Percentiles rank a stretch among this genome's conserved stretches.
phyloP scores from a whole-genome alignment of 2,113 vertebrate species.

The Clarias magur region DNA sequence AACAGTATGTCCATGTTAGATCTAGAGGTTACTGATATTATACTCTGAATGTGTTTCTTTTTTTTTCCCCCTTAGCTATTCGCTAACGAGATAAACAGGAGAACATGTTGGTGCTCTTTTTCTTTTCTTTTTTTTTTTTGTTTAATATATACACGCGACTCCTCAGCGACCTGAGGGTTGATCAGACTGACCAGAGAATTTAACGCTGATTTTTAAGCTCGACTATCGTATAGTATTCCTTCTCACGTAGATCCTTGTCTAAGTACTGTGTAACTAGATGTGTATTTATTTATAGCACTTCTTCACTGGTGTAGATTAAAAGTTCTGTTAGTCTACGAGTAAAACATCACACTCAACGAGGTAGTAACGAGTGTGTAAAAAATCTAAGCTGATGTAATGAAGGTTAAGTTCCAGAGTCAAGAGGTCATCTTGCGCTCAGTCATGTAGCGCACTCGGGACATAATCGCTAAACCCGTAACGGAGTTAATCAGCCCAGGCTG shows the following conservation, averaged over 20 bases:
- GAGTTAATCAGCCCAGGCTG: neutral
- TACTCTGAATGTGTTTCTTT: slow-evolving; percentile 22
- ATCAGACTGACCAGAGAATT: slow-evolving; percentile 32
- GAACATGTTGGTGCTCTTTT: slow-evolving; percentile 47
- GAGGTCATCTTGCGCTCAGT: neutral
- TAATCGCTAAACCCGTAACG: neutral
- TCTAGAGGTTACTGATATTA: slow-evolving; percentile 8
- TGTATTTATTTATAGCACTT: slow-evolving; percentile 29
- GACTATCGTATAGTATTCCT: slow-evolving; percentile 23
- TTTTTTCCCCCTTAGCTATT: neutral
- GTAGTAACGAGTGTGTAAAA: slow-evolving; percentile 7
- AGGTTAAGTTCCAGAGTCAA: neutral
- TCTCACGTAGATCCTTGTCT: neutral
- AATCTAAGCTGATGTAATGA: slow-evolving; percentile 9
- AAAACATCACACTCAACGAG: neutral
- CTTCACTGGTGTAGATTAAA: neutral
- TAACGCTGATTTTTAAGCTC: neutral
- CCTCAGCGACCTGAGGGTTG: neutral
- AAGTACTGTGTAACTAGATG: slow-evolving; percentile 16
- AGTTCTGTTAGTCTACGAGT: neutral
- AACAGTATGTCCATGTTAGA: neutral
- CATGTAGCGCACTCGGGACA: neutral
- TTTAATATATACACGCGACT: neutral
- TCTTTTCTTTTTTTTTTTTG: neutral
- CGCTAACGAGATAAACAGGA: slow-evolving; percentile 7